A percentile compares a stretch with the other conserved stretches of the same genome.
Conservation (phyloP, 2,113 vertebrate genomes). For the Cyanistes caeruleus region DNA sequence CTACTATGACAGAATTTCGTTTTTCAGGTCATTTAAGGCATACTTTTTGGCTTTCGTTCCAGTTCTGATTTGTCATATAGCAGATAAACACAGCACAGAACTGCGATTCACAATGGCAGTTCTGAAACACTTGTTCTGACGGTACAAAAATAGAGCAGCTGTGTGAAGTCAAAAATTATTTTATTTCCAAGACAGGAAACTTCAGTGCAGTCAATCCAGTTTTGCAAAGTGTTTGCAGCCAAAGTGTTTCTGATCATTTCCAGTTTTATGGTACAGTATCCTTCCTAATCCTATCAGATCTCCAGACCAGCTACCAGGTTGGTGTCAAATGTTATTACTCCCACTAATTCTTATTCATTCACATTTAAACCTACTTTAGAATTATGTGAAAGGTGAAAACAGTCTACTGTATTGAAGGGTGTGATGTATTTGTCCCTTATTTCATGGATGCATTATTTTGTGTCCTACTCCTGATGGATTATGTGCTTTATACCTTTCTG, state of each 20-base stretch:
- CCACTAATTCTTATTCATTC: background rate
- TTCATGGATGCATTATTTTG: background rate
- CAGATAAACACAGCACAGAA: conserved; percentile 35
- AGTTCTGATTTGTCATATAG: conserved; percentile 46
- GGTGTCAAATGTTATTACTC: background rate
- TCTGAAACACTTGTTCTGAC: conserved; percentile 49
- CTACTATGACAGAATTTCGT: background rate
- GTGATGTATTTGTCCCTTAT: background rate
- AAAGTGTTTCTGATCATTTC: conserved; percentile 13
- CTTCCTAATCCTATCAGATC: background rate
- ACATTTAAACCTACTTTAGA: background rate
- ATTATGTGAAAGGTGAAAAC: conserved; percentile 6
- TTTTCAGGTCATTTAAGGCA: conserved; percentile 51
- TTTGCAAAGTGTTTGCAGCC: conserved; percentile 31
- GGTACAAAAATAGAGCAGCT: conserved; percentile 56
- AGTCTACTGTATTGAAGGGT: background rate
- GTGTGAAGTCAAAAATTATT: conserved; percentile 55
- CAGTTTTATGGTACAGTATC: background rate
- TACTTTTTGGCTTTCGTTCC: conserved; percentile 5
- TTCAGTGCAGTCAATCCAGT: conserved; percentile 18
- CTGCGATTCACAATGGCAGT: conserved; percentile 48
- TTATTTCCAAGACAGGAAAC: conserved; percentile 35
- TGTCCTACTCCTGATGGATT: background rate
- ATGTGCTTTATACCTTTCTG: background rate
- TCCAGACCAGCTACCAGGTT: background rate